Conservation (phyloP, 2,113 vertebrate species). For the Cercopithecus mona region DNA sequence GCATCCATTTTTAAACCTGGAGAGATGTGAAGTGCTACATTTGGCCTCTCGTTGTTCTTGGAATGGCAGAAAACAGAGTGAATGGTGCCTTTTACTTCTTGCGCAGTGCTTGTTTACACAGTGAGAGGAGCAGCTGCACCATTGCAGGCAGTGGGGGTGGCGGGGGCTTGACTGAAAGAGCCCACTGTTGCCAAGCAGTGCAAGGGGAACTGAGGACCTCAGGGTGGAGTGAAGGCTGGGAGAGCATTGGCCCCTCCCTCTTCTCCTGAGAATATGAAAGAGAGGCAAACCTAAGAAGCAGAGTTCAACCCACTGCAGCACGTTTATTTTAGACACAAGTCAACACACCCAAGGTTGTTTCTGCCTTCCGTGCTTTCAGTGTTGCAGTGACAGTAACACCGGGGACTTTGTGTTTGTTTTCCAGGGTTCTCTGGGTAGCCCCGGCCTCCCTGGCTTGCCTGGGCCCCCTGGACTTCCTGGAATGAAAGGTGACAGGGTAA, state of each 20-base stretch:
- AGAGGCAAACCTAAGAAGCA: neutral
- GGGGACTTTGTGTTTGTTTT: constrained; percentile 69
- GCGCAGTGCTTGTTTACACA: constrained; percentile 86
- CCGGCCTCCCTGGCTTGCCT: constrained; percentile 93
- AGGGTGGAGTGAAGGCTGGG: neutral
- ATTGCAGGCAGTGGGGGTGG: neutral
- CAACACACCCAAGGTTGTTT: neutral
- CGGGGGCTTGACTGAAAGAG: constrained; percentile 87
- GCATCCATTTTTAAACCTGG: neutral
- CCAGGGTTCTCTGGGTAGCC: constrained; percentile 92
- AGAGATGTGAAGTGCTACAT: neutral
- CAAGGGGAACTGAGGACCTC: constrained; percentile 76
- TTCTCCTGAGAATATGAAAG: neutral
- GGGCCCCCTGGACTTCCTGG: constrained; percentile 93
- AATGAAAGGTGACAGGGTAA: constrained; percentile 95
- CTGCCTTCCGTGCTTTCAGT: neutral
- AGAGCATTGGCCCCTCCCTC: neutral
- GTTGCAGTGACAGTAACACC: neutral
- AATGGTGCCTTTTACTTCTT: constrained; percentile 84
- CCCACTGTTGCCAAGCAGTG: constrained; percentile 88
- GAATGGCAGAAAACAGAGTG: constrained; percentile 67
- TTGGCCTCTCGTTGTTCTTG: constrained; percentile 26
- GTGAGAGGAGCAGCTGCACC: constrained; percentile 80
- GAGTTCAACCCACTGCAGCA: neutral
- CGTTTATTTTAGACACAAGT: neutral